Percentiles rank a stretch among this genome's conserved stretches.
phyloP scores from a whole-genome alignment of 2,888 invertebrate genomes.

The Lamellibrachia satsuma region DNA sequence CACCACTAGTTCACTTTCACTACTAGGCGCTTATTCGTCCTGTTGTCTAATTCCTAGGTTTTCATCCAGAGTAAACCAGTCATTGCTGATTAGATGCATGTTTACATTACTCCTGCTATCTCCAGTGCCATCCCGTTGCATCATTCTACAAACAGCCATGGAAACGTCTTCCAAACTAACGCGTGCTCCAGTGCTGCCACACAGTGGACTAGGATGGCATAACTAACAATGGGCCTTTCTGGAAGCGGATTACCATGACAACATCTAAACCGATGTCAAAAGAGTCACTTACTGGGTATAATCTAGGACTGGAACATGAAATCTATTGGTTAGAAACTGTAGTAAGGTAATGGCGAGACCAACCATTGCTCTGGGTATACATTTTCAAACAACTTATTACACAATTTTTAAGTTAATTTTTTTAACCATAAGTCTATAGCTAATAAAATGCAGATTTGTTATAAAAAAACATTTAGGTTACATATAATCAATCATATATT shows the following conservation, averaged over 20 bases:
- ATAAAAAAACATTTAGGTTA: too few relatives aligned
- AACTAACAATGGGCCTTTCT: not conserved
- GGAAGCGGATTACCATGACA: not conserved
- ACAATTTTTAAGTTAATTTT: not conserved
- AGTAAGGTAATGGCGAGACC: too few relatives aligned
- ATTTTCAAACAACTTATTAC: not conserved
- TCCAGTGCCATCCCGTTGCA: not conserved
- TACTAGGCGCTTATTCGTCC: not conserved
- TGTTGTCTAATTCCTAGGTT: not conserved
- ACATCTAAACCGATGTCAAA: not conserved
- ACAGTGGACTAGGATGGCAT: not conserved
- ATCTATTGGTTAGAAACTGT: too few relatives aligned
- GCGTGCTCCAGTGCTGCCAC: constrained; percentile 17
- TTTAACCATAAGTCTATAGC: not conserved
- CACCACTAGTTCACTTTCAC: not conserved
- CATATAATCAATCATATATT: too few relatives aligned
- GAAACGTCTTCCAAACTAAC: not conserved
- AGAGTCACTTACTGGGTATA: not conserved
- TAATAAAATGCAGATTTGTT: too few relatives aligned
- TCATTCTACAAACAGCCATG: not conserved
- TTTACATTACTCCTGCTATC: not conserved
- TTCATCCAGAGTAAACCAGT: not conserved
- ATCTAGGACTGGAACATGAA: too few relatives aligned
- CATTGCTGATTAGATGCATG: not conserved
- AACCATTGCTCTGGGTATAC: not conserved